phyloP scores from a whole-genome alignment of 1,140 invertebrate genomes.

The Rhyzopertha dominica region DNA sequence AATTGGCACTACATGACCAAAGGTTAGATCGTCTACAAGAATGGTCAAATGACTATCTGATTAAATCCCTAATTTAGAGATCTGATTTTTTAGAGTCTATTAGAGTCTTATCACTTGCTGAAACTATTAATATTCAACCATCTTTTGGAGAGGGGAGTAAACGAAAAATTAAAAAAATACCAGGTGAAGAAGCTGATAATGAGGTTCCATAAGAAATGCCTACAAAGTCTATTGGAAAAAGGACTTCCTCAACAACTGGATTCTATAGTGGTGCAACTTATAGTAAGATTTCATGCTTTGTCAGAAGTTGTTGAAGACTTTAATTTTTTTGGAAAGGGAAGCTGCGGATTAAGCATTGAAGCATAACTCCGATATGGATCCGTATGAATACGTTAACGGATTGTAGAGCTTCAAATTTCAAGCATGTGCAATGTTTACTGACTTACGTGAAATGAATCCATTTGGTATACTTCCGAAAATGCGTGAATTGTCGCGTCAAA shows the following conservation, averaged over 20 bases:
- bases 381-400: no score
- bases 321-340: constrained; percentile 2
- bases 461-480: constrained; percentile 1
- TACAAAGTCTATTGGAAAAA: not conserved
- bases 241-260: not conserved
- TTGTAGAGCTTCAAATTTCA: constrained; percentile 7
- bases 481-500: constrained; percentile 5
- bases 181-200: not conserved
- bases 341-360: no score
- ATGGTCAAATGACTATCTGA: no score
- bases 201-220: not conserved
- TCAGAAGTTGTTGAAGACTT: constrained; percentile 3
- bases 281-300: constrained; percentile 5
- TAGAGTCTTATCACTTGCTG: not conserved
- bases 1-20: no score
- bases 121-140: not conserved
- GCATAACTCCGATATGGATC: no score
- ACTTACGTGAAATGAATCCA: constrained; percentile 1
- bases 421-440: constrained; percentile 7
- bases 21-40: no score
- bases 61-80: constrained; percentile 4
- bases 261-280: constrained; percentile 3
- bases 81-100: constrained; percentile 1
- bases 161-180: constrained; percentile 1
- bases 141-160: not conserved